These are phyloP conservation scores for Calephelis virginiensis DNA, from an alignment of 1,140 invertebrate genomes.

Conservation along the genomic window DNA sequence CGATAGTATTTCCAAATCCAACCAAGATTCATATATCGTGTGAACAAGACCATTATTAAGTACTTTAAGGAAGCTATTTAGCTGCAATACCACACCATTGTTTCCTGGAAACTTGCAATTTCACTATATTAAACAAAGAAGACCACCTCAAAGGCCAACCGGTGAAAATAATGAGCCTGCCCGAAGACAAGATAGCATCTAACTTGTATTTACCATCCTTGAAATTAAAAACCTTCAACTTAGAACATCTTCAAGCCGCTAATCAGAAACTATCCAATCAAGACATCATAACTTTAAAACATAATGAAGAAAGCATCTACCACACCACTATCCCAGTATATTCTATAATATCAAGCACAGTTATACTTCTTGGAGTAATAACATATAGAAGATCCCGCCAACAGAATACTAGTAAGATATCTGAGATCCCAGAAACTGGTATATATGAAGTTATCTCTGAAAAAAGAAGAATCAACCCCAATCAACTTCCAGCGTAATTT, in stretches of 20 bases:
- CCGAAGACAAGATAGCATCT: not conserved
- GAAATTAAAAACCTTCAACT: not conserved
- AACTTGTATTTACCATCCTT: not conserved
- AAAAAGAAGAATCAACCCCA: too few relatives aligned
- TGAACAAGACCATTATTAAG: not conserved
- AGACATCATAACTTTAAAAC: not conserved
- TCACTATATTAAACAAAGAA: not conserved
- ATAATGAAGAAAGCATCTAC: not conserved
- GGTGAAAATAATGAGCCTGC: too few relatives aligned
- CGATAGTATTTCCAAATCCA: not conserved
- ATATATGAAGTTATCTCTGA: too few relatives aligned
- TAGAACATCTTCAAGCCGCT: not conserved
- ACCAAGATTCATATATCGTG: not conserved
- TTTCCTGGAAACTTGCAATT: not conserved
- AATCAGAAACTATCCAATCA: not conserved
- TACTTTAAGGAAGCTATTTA: not conserved
- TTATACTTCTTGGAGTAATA: not conserved
- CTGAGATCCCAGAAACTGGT: too few relatives aligned
- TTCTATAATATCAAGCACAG: not conserved
- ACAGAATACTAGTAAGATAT: too few relatives aligned
- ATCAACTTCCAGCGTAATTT: too few relatives aligned
- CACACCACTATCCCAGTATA: not conserved
- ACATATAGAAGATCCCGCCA: rapidly evolving
- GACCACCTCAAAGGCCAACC: not conserved
- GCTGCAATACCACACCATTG: not conserved